Conservation (phyloP, 2,113 vertebrate genomes). For the Anser cygnoides region DNA sequence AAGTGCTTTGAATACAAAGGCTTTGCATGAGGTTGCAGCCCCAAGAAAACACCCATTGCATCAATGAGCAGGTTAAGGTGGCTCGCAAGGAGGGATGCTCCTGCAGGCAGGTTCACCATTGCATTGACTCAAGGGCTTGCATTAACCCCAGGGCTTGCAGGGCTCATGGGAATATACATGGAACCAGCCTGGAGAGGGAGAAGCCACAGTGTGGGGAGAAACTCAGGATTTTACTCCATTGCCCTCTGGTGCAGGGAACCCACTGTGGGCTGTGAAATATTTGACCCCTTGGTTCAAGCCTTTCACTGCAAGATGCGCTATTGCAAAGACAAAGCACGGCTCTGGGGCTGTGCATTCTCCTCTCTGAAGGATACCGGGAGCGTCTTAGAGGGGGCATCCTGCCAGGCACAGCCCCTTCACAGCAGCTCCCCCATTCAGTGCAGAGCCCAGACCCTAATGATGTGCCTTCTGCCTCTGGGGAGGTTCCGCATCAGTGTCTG, state of each 20-base stretch:
- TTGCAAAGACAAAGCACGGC: not conserved
- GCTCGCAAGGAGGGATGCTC: not conserved
- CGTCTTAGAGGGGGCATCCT: not conserved
- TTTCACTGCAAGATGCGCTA: not conserved
- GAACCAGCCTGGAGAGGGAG: rapidly evolving
- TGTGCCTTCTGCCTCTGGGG: not conserved
- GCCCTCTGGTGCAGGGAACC: not conserved
- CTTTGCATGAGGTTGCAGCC: not conserved
- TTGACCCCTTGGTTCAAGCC: not conserved
- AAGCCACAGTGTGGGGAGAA: not conserved
- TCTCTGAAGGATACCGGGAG: not conserved
- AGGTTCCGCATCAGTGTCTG: rapidly evolving
- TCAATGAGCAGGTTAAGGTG: not conserved
- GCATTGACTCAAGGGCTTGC: not conserved
- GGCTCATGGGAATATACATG: not conserved
- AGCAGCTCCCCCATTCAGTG: not conserved
- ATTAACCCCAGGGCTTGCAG: not conserved
- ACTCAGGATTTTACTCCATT: not conserved
- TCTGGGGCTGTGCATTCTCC: not conserved
- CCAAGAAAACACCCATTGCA: rapidly evolving
- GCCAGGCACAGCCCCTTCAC: not conserved
- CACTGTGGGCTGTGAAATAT: rapidly evolving
- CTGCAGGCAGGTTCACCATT: not conserved
- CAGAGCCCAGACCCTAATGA: not conserved
- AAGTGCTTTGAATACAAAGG: not conserved